Evolutionary conservation across 2,888 invertebrate species (phyloP).

Genomic region (Dinocampus coccinellae): DNA sequence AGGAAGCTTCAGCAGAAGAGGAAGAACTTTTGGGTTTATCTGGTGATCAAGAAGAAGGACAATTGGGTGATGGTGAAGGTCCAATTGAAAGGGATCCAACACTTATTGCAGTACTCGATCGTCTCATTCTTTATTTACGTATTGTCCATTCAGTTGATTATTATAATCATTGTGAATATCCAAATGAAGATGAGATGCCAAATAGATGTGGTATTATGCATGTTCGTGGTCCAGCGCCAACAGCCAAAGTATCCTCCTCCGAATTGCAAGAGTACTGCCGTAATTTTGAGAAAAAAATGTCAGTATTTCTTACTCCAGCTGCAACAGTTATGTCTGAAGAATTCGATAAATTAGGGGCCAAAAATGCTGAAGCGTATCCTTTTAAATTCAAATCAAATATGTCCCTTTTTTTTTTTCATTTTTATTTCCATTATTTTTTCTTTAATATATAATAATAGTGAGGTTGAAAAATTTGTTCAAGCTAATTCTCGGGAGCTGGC

Average conservation of each 20-base stretch:
- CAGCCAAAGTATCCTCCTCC: conserved; percentile 81
- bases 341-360: conserved; percentile 85
- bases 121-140: conserved; percentile 91
- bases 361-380: conserved; percentile 76
- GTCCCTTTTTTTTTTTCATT: not conserved
- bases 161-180: conserved; percentile 99
- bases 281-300: conserved; percentile 91
- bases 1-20: conserved; percentile 98
- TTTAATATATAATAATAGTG: conserved; percentile 63
- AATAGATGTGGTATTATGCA: conserved; percentile 99
- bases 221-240: conserved; percentile 90
- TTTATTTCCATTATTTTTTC: not conserved
- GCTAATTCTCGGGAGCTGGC: conserved; percentile 97
- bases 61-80: conserved; percentile 69
- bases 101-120: conserved; percentile 78
- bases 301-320: conserved; percentile 86
- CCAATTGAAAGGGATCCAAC: conserved; percentile 80
- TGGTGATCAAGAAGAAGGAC: conserved; percentile 71
- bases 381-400: conserved; percentile 41
- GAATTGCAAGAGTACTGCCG: conserved; percentile 83
- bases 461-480: conserved; percentile 94
- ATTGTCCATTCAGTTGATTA: conserved; percentile 99
- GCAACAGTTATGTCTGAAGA: conserved; percentile 82
- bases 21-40: conserved; percentile 88
- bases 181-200: conserved; percentile 99